Conservation (phyloP, 2,113 vertebrate species). For the Caranx melampygus region DNA sequence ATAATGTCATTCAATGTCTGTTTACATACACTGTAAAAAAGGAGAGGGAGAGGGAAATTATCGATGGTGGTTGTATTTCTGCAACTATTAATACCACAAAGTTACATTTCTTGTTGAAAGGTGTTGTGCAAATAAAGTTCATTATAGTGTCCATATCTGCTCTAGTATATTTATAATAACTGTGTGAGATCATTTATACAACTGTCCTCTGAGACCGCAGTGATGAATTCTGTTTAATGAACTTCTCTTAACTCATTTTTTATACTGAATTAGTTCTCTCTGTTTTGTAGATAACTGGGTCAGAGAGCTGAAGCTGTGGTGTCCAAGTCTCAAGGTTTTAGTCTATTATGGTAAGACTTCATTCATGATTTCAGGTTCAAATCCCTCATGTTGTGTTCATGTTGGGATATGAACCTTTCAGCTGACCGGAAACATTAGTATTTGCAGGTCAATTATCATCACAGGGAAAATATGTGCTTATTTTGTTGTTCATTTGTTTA, state of each 20-base stretch:
- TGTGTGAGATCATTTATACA: neutral
- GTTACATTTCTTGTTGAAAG: too few species aligned
- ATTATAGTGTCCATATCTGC: neutral
- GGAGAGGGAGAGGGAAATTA: too few species aligned
- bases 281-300: conserved; percentile 93
- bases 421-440: neutral
- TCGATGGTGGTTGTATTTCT: neutral
- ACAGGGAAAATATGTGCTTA: neutral
- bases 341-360: conserved; percentile 91
- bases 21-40: neutral
- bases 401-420: neutral
- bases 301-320: conserved; percentile 94
- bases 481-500: neutral
- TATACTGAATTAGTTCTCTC: neutral
- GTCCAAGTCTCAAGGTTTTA: conserved; percentile 90
- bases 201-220: neutral
- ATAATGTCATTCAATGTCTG: neutral
- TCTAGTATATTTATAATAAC: neutral
- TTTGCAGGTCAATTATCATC: neutral
- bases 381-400: neutral
- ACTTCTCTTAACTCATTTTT: neutral
- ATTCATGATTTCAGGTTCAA: neutral
- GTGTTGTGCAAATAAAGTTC: too few species aligned
- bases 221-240: neutral
- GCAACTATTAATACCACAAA: too few species aligned